These are phyloP conservation scores for Lochmaea crataegi DNA, from an alignment of 2,888 invertebrate species.

Conservation along the genomic window DNA sequence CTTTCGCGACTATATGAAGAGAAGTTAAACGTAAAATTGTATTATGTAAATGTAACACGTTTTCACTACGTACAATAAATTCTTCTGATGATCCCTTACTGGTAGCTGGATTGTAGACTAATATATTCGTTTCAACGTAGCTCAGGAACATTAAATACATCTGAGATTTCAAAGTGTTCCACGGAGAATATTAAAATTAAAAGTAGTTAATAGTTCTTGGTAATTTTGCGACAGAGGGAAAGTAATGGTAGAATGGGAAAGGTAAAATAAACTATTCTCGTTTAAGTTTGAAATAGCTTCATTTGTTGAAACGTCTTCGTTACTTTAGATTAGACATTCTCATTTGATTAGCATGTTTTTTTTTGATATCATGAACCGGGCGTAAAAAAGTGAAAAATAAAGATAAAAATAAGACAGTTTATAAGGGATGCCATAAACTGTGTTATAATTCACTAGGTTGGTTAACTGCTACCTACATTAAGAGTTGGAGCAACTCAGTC, in stretches of 20 bases:
- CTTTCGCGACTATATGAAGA: neutral
- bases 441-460: no score
- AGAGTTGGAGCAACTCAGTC: no score
- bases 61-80: neutral
- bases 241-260: neutral
- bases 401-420: no score
- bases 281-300: no score
- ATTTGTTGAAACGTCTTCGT: no score
- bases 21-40: constrained; percentile 1
- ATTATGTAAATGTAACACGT: constrained; percentile 9
- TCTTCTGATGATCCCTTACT: neutral
- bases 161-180: constrained; percentile 3
- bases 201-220: neutral
- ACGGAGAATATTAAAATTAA: constrained; percentile 1
- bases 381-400: neutral
- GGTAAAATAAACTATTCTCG: no score
- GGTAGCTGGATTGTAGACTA: constrained; percentile 5
- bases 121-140: constrained; percentile 8
- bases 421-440: no score
- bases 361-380: no score
- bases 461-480: no score
- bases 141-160: constrained; percentile 4
- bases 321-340: no score
- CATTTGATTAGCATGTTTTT: no score
- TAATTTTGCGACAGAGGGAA: neutral